Evolutionary conservation across 37 sponge, comb jelly and placozoan genomes (phyloP), one percentile per base, ranked within the genome.

Genomic region (Ephydatia muelleri): DNA sequence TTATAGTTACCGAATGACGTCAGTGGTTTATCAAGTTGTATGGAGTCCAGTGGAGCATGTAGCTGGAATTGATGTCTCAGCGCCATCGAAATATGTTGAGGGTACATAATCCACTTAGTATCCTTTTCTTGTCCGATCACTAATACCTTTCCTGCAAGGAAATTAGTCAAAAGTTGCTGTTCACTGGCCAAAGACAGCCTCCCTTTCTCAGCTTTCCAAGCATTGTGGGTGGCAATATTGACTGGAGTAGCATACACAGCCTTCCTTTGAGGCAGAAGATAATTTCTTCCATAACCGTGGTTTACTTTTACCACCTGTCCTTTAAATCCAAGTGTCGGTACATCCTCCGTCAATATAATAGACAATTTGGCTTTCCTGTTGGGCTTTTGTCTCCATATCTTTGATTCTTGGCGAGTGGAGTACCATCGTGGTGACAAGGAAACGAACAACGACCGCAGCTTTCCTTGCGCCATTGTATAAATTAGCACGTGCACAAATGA

Each of bases 241-340:
- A 85, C 70, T 39, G 77, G 91, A 31, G 91, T 90, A 5, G 83
- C 88, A 82, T 96, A 96, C 0, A 96, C 86, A 26, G 96, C 96
- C 48, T 67, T 91, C 13, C 73, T 49, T 19, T 76, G 36, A 14
- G 95, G 95, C 21, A 96, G 76, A 3, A 96, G 77, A 22, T 66
- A 34, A 80, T 96, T 93, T 78, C 94, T 82, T 11, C 90, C 96
- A 84, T 90, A 96, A 6, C 95, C 95, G 68, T 82, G 95, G 70
- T 93, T 93, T 34, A 91, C 95, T 31, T 79, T 78, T 1, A 91
- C 91, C 21, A 90, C 38, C 31, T 96, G 85, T 9, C 92, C 91
- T 38, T 78, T 88, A 16, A 26, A 38, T 25, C 96, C 96, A 33
- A 96, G 84, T 19, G 82, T 90, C 3, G 57, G 77, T 13, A 95